A percentile compares a stretch with the other conserved stretches of the same genome.
phyloP scores from a whole-genome alignment of 1,140 invertebrate species.

The Nebria ingens region DNA sequence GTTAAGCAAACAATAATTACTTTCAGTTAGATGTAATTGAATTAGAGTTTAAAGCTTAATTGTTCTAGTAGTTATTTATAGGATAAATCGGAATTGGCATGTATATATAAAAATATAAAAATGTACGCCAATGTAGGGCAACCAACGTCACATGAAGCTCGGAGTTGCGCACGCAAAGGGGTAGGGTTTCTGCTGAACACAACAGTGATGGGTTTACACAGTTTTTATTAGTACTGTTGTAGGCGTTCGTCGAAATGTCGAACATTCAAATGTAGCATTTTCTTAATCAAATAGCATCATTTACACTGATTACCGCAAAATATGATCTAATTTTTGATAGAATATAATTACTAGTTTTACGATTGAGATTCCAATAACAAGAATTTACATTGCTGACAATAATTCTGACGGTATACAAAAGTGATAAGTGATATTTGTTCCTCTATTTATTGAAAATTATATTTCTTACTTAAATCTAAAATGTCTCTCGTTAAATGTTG shows the following conservation, averaged over 20 bases:
- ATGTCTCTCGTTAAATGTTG: conserved; percentile 69
- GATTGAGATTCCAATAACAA: not conserved
- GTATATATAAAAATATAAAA: not conserved
- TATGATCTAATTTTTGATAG: not conserved
- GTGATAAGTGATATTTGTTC: not conserved
- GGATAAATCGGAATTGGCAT: too few relatives aligned
- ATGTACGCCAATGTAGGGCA: not conserved
- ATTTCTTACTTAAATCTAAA: conserved; percentile 15
- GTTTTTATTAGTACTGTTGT: not conserved
- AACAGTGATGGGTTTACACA: not conserved
- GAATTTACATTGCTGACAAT: not conserved
- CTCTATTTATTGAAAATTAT: not conserved
- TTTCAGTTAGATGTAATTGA: too few relatives aligned
- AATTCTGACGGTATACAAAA: not conserved
- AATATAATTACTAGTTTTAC: not conserved
- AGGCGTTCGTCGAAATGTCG: not conserved
- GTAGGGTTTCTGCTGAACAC: not conserved
- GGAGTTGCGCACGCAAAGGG: not conserved
- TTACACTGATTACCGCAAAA: not conserved
- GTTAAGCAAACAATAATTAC: too few relatives aligned
- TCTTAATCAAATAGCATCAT: not conserved
- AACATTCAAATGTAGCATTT: not conserved
- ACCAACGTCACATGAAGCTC: not conserved
- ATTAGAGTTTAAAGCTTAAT: too few relatives aligned
- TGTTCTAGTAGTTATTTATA: too few relatives aligned